Conservation (phyloP, 2,888 invertebrate species). For the Aphidoletes aphidimyza region DNA sequence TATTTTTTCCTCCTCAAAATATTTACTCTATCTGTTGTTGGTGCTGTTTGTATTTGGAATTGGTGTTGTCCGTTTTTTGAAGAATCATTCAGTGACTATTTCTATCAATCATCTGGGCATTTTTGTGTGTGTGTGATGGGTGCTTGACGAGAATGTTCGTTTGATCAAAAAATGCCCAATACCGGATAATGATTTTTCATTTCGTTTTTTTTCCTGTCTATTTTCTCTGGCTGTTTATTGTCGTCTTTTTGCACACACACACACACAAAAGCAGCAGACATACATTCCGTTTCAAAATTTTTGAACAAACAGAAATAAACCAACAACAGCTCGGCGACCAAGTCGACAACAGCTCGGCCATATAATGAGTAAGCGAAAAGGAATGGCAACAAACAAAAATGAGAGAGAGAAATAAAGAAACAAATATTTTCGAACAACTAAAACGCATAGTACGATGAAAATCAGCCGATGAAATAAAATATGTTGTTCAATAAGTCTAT, state of each 20-base stretch:
- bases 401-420: no score
- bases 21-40: conserved; percentile 23
- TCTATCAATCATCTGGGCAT: not conserved
- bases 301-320: not conserved
- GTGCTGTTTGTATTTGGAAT: no score
- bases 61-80: conserved; percentile 20
- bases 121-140: not conserved
- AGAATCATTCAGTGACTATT: conserved; percentile 43
- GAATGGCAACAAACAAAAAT: not conserved
- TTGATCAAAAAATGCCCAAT: not conserved
- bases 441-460: conserved; percentile 23
- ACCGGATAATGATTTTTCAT: conserved; percentile 47
- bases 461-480: conserved; percentile 25
- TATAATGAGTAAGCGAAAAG: conserved; percentile 16
- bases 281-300: not conserved
- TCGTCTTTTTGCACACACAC: conserved; percentile 31
- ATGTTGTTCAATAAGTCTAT: conserved; percentile 38
- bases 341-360: not conserved
- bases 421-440: not conserved
- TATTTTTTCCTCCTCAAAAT: conserved; percentile 47
- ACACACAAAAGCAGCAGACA: not conserved
- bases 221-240: conserved; percentile 14
- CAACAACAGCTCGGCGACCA: no score
- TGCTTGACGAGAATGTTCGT: no score
- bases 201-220: not conserved